Base-by-base conservation (phyloP, 53 echinoderm and acorn worm genomes). In the Crossaster papposus region DNA sequence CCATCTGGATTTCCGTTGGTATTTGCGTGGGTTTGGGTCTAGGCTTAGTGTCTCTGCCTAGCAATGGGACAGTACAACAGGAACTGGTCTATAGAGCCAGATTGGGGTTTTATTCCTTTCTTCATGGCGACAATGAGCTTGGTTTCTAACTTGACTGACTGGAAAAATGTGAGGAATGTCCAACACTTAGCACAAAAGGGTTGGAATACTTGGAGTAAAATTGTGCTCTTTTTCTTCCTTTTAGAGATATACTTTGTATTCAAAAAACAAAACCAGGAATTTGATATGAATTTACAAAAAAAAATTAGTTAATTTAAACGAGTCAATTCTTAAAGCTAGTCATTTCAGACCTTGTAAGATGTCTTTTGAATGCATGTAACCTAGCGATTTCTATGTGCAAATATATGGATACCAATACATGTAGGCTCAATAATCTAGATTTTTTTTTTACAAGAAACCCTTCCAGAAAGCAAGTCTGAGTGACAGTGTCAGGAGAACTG, bases 1-100 rank as follows among this genome's bases (percentile, higher is more conserved):
- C n/a, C 28, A 28, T 65, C 22, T 78, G 78, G 78, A 32, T 50
- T 78, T 33, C 74, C 15, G 35, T 35, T 14, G 35, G 35, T 14
- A 34, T 33, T 73, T 73, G 74, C 74, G 35, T 73, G 74, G 74
- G 35, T 73, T 44, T 20, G 74, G 15, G 33, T 73, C 74, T 34
- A 33, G 74, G 74, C 74, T 73, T 35, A 24, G 35, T 1, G 68
- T 68, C 68, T 68, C 24, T 44, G 44, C 68, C 68, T 28, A 26
- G 68, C 68, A 68, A 44, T 44, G 44, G 44, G 44, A 44, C 44
- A 9, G 44, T 44, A 5, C 9, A 9, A 44, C 0, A 44, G 44
- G 44, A 9, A 9, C 44, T 9, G 5, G 44, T 9, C 9, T 44
- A 7, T 44, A 44, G 44, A 9, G 44, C 44, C 44, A 44, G 44